Percentiles rank a stretch among this genome's conserved stretches.
These are phyloP conservation scores for Temnopleurus reevesii DNA, from an alignment of 53 echinoderm and acorn worm genomes.

Conservation along the genomic window DNA sequence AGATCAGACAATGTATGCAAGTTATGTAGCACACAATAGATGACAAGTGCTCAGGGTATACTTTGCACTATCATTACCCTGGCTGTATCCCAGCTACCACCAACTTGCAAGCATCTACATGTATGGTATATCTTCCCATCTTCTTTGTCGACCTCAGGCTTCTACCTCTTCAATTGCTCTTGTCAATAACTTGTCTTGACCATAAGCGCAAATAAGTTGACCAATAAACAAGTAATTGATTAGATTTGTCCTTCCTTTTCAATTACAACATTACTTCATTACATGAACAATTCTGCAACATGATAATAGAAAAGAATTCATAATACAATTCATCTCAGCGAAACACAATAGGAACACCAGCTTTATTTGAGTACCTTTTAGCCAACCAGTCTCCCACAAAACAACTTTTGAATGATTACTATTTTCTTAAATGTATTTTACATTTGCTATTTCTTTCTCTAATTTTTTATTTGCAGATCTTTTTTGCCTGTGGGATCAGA, in stretches of 20 bases:
- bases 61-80: too few relatives aligned
- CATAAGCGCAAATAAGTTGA: neutral
- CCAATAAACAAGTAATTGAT: neutral
- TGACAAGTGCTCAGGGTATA: too few relatives aligned
- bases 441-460: neutral
- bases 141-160: too few relatives aligned
- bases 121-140: too few relatives aligned
- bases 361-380: neutral
- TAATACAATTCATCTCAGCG: neutral
- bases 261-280: neutral
- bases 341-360: neutral
- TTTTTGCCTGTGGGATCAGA: slow-evolving; percentile 12
- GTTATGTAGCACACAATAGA: too few relatives aligned
- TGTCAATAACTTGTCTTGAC: too few relatives aligned
- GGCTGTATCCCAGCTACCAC: too few relatives aligned
- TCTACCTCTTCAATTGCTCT: too few relatives aligned
- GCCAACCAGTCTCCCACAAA: neutral
- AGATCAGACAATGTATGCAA: too few relatives aligned
- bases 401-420: neutral
- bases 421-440: neutral
- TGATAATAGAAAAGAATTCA: neutral
- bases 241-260: neutral
- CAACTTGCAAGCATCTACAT: too few relatives aligned
- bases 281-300: neutral
- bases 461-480: slow-evolving; percentile 17